phyloP scores from a whole-genome alignment of 2,888 invertebrate genomes.

The Latheticus oryzae region DNA sequence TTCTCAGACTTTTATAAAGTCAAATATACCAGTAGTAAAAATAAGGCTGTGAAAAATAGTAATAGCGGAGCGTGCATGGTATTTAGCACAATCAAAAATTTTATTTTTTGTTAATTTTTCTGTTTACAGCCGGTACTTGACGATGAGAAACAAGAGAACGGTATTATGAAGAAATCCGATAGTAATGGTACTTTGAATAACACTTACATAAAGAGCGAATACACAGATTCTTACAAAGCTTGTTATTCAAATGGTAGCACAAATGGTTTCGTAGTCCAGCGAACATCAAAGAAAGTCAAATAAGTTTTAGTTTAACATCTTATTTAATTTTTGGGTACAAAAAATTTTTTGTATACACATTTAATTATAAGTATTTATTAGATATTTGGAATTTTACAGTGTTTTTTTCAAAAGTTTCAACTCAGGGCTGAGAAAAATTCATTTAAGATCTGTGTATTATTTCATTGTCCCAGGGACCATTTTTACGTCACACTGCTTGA shows the following conservation, averaged over 20 bases:
- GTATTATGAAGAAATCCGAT: constrained; percentile 59
- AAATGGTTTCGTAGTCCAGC: constrained; percentile 70
- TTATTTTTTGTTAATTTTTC: constrained; percentile 32
- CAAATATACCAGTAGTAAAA: constrained; percentile 72
- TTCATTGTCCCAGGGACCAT: constrained; percentile 45
- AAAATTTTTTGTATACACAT: too few relatives aligned
- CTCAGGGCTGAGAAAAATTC: constrained; percentile 34
- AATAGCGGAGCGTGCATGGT: constrained; percentile 77
- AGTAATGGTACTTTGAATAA: constrained; percentile 61
- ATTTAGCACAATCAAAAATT: too few relatives aligned
- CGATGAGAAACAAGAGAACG: constrained; percentile 52
- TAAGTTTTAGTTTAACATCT: constrained; percentile 30
- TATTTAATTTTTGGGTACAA: constrained; percentile 40
- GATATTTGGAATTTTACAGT: constrained; percentile 13
- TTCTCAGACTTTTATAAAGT: constrained; percentile 95
- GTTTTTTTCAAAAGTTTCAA: constrained; percentile 29
- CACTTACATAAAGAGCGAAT: constrained; percentile 68
- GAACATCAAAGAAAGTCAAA: constrained; percentile 54
- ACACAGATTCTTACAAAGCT: constrained; percentile 70
- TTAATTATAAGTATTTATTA: too few relatives aligned
- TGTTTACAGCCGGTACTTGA: constrained; percentile 75
- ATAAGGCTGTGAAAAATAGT: constrained; percentile 53
- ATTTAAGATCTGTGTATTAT: constrained; percentile 9
- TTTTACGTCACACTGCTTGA: constrained; percentile 36
- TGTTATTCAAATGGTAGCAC: constrained; percentile 74